A percentile compares a stretch with the other conserved stretches of the same genome.
Conservation (phyloP, 2,888 invertebrate species). For the Chloroclysta siterata region DNA sequence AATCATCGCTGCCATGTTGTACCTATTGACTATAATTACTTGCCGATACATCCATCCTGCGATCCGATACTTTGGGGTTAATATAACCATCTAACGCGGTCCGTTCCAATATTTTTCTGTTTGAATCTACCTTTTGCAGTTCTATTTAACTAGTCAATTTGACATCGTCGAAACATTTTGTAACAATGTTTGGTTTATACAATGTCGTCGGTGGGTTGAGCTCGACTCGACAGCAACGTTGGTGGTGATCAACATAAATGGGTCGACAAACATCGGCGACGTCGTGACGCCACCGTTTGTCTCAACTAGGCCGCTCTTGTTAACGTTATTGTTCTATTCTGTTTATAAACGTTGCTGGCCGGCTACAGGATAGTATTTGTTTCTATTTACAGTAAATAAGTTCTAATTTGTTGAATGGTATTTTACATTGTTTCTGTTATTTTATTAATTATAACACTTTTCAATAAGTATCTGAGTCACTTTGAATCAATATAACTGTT, state of each 20-base stretch:
- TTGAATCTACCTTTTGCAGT: not conserved
- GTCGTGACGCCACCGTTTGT: conserved; percentile 68
- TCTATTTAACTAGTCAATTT: conserved; percentile 34
- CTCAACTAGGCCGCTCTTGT: conserved; percentile 79
- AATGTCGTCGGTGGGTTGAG: conserved; percentile 22
- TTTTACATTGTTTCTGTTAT: not conserved
- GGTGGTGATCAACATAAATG: conserved; percentile 68
- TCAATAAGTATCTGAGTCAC: too few relatives aligned
- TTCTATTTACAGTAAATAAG: conserved; percentile 26
- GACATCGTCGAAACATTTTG: conserved; percentile 14
- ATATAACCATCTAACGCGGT: not conserved
- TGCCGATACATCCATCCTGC: not conserved
- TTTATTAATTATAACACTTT: not conserved
- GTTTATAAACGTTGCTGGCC: conserved; percentile 55
- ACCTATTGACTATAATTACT: not conserved
- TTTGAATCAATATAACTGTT: too few relatives aligned
- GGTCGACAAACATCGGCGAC: conserved; percentile 64
- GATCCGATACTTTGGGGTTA: not conserved
- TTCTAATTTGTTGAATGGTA: conserved; percentile 9
- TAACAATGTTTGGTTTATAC: conserved; percentile 26
- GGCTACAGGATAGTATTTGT: conserved; percentile 41
- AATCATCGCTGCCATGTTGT: conserved; percentile 17
- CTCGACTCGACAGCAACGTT: conserved; percentile 39
- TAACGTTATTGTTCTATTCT: conserved; percentile 72
- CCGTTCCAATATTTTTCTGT: not conserved